phyloP scores from a whole-genome alignment of 2,888 invertebrate genomes.

The Alcis repandata region DNA sequence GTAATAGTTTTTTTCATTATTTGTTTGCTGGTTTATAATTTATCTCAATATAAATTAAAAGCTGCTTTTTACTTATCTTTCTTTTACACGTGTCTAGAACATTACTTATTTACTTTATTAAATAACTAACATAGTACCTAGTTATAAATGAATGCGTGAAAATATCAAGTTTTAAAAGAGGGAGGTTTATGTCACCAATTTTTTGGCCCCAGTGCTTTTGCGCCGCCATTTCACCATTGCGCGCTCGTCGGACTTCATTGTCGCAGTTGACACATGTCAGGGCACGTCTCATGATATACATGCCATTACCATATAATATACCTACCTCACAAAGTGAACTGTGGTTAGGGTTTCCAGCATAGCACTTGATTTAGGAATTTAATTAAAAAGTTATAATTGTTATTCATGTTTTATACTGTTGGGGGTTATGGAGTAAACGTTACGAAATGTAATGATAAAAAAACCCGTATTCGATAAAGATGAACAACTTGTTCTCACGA shows the following conservation, averaged over 20 bases:
- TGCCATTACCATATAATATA: constrained; percentile 75
- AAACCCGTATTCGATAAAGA: too few species aligned
- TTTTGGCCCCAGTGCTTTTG: not conserved
- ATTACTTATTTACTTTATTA: too few species aligned
- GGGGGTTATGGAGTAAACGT: not conserved
- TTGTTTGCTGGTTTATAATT: too few species aligned
- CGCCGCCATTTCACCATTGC: constrained; percentile 30
- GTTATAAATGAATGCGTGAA: too few species aligned
- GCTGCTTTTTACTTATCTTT: too few species aligned
- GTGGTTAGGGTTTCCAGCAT: constrained; percentile 40
- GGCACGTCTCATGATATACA: constrained; percentile 75
- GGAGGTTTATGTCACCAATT: not conserved
- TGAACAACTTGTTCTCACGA: too few species aligned
- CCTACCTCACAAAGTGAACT: constrained; percentile 68
- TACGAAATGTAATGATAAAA: too few species aligned
- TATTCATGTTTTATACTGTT: not conserved
- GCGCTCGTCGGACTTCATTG: constrained; percentile 76
- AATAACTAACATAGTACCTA: too few species aligned
- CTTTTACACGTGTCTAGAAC: too few species aligned
- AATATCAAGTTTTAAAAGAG: too few species aligned
- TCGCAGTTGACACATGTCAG: constrained; percentile 79
- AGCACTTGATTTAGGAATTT: constrained; percentile 1
- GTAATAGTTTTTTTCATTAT: too few species aligned
- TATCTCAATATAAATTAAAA: too few species aligned
- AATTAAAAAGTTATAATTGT: not conserved